Conservation (phyloP, 2,888 invertebrate genomes). For the Chromoteleia sp. region DNA sequence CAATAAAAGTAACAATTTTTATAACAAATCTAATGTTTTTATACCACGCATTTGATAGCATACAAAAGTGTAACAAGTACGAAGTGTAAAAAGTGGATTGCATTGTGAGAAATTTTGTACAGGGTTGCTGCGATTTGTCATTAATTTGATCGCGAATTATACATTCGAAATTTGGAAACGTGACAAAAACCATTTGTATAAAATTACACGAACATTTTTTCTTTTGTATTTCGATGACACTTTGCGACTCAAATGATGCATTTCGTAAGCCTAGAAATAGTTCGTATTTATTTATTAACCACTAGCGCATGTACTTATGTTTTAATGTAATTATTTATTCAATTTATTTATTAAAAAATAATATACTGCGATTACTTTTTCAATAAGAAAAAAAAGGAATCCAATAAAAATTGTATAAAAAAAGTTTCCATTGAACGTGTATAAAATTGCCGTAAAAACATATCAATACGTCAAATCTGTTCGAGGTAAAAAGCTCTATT, state of each 20-base stretch:
- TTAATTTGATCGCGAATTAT: not conserved
- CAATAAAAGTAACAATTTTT: constrained; percentile 18
- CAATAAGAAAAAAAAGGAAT: not conserved
- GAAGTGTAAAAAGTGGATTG: not conserved
- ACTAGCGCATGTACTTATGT: not conserved
- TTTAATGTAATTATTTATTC: constrained; percentile 5
- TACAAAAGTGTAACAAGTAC: not conserved
- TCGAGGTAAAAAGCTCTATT: not conserved
- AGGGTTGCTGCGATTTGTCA: not conserved
- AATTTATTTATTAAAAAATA: not conserved
- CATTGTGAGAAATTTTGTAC: constrained; percentile 37
- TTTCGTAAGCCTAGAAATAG: not conserved
- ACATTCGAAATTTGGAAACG: not conserved
- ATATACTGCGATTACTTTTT: not conserved
- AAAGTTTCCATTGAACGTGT: not conserved
- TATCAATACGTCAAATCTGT: not conserved
- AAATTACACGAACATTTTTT: not conserved
- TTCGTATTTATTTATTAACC: not conserved
- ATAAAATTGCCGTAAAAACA: not conserved
- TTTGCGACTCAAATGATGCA: not conserved
- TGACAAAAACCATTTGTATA: not conserved
- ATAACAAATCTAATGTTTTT: constrained; percentile 29
- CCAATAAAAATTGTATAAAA: too few relatives aligned
- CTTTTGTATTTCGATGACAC: too few relatives aligned
- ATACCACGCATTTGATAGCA: constrained; percentile 32